phyloP scores from a whole-genome alignment of 2,797 vertebrate species.

The Anguilla megastoma region DNA sequence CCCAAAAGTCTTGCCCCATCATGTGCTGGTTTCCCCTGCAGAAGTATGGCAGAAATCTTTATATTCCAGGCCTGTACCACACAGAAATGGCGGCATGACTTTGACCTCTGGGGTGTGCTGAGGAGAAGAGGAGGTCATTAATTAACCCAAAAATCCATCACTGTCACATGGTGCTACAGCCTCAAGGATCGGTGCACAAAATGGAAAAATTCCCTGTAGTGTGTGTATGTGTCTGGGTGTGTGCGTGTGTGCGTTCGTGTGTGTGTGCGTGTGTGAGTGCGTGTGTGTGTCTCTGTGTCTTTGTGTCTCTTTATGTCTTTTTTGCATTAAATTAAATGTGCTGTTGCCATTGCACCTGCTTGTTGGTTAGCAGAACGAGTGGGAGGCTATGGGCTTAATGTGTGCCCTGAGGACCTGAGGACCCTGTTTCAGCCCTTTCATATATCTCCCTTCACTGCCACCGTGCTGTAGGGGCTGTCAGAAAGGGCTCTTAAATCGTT shows the following conservation, averaged over 20 bases:
- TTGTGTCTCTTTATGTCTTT: not conserved
- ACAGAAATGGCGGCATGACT: not conserved
- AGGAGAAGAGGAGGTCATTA: not conserved
- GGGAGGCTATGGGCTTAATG: not conserved
- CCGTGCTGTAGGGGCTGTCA: not conserved
- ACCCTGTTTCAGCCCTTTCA: not conserved
- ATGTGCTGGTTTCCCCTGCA: not conserved
- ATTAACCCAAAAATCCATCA: not conserved
- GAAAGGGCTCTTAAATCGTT: not conserved
- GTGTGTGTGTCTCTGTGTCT: not conserved
- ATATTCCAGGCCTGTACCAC: not conserved
- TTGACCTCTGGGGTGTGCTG: not conserved
- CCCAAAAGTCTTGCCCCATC: not conserved
- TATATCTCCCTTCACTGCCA: not conserved
- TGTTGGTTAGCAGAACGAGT: not conserved
- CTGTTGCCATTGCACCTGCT: not conserved
- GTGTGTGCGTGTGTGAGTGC: not conserved
- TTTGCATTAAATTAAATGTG: not conserved
- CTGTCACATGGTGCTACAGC: not conserved
- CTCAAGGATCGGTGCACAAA: not conserved
- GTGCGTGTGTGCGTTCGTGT: not conserved
- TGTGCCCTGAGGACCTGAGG: not conserved
- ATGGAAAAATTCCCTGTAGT: not conserved
- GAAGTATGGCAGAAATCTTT: not conserved
- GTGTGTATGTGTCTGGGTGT: not conserved